Evolutionary conservation across 1,140 invertebrate species (phyloP), one percentile per base, ranked within the genome.

Genomic region (Heterodera schachtii): DNA sequence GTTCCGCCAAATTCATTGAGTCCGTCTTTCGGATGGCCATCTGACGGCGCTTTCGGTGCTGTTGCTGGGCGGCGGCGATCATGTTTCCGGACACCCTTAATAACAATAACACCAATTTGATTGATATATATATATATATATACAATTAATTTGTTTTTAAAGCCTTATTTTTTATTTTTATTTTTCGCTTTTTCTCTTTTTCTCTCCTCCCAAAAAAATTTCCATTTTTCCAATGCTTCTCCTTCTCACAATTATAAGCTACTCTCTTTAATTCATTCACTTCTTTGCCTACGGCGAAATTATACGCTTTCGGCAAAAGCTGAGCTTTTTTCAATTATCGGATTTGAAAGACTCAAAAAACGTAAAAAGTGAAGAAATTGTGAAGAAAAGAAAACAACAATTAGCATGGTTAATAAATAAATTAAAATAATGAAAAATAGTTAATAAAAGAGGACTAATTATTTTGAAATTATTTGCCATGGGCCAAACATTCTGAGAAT

Each of bases 61-160:
- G 85, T 82, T 88, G 86, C 44, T 88, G 85, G 49, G 88, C 88
- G 64, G 86, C 88, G 80, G 83, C 85, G 75, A 89, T 89, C 88
- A 89, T 89, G 77, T 89, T 90, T 78, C 83, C 84, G 64, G 84
- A 69, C 60, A 82, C 74, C 67, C 81, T 82, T 66, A 66, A 82
- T 21, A 19, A 76, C 21, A 4, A 52, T 31, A 5, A 16, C 31
- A 31, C 31, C 31, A 31, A 31, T 31, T 31, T 31, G 31, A 31
- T 31, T 31, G 31, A 31, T 31, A 31, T 31, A 31, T 31, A 31
- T 31, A 31, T 31, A 31, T 31, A 31, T 31, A 31, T 31, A 31
- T n/a, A n/a, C n/a, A n/a, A n/a, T n/a, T n/a, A n/a, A n/a, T 0
- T 31, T 31, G 31, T 76, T 31, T 41, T 5, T 60, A 31, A 49